Base-by-base conservation (phyloP, 2,113 vertebrate genomes). In the Helogale parvula region DNA sequence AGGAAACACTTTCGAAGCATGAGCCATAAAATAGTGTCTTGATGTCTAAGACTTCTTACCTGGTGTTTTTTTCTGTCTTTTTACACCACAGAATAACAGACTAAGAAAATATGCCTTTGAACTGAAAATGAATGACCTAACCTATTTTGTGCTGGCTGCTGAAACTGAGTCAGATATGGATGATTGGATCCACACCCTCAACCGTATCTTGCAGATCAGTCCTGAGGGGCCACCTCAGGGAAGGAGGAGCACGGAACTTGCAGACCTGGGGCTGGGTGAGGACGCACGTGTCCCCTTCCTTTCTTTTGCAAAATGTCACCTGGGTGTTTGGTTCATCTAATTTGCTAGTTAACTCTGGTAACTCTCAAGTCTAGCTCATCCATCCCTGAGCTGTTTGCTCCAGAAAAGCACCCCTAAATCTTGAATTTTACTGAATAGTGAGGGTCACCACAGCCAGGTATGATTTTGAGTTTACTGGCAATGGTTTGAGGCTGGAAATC, bases 141-240 rank as follows among this genome's bases (percentile, higher is more conserved):
- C 99, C 10, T 99, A 99, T 98, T 99, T 99, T 65, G 99, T 99
- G 98, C 99, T 99, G 99, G 99, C 99, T 63, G 99, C 99, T 50
- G 99, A 99, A 98, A 99, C 99, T 0, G 99, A 99, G 98, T 99
- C 99, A 83, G 99, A 99, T 98, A 99, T 99, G 99, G 99, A 99
- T 50, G 99, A 99, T 23, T 99, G 99, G 99, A 99, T 99, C 97
- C 99, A 98, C 96, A 99, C 99, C 27, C 98, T 99, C 97, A 99
- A 99, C 96, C 99, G 99, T 97, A 99, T 99, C 98, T 98, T 99
- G 87, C 99, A 99, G 98, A 99, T 99, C 99, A 99, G 99, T 97
- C 99, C 99, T 0, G 99, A 99, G 89, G 99, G 99, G 52, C 97
- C 99, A 0, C 95, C 98, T 81, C 99, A 99, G 84, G 99, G 99